phyloP scores from a whole-genome alignment of 2,797 vertebrate species.

The Dendrocincla fuliginosa region DNA sequence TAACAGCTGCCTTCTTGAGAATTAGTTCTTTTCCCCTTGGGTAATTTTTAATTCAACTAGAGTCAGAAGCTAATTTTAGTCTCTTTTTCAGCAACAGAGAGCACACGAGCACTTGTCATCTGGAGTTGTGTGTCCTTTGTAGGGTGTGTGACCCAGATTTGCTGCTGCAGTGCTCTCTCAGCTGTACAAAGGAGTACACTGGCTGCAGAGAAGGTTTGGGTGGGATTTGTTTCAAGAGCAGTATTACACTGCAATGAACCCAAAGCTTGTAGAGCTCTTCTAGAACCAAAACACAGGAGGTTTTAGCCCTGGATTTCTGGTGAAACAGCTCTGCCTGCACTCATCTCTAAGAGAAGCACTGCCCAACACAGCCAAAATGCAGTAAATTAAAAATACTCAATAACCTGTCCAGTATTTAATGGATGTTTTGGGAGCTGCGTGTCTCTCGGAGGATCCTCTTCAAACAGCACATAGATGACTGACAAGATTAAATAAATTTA shows the following conservation, averaged over 20 bases:
- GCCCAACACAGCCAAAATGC: not conserved
- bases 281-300: conserved; percentile 13
- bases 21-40: not conserved
- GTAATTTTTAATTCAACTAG: conserved; percentile 34
- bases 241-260: rapidly evolving
- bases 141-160: conserved; percentile 55
- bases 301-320: conserved; percentile 12
- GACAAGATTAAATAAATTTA: not conserved
- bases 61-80: conserved; percentile 55
- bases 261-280: conserved; percentile 27
- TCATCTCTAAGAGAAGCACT: not conserved
- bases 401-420: not conserved
- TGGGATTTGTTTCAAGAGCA: not conserved
- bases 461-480: not conserved
- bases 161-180: conserved; percentile 11
- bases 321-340: not conserved
- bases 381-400: not conserved
- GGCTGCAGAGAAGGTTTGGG: not conserved
- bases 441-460: not conserved
- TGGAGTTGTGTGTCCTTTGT: conserved; percentile 26
- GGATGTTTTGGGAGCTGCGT: not conserved
- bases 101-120: not conserved
- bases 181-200: not conserved
- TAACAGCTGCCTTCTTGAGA: conserved; percentile 17
- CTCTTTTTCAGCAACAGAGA: conserved; percentile 9